Conservation (phyloP, 2,888 invertebrate species). For the Sinhomidia bicolor region DNA sequence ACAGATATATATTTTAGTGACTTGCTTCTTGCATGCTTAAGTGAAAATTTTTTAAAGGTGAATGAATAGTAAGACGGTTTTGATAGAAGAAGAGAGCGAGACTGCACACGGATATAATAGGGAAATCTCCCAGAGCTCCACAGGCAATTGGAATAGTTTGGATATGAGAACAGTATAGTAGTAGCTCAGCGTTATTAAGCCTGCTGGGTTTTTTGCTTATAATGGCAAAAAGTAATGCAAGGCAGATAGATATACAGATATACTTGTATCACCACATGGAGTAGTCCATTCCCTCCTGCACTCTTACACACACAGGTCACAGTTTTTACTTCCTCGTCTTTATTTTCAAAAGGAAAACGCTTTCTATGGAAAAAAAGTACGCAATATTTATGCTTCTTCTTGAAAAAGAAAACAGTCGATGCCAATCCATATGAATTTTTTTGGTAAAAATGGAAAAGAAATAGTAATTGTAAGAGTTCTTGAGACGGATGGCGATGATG, state of each 20-base stretch:
- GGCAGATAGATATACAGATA: no score
- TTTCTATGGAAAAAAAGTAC: neutral
- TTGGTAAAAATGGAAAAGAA: neutral
- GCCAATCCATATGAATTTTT: constrained; percentile 10
- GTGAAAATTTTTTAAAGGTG: constrained; percentile 48
- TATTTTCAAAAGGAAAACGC: constrained; percentile 21
- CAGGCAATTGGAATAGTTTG: constrained; percentile 61
- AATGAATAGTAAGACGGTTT: neutral
- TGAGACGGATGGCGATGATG: constrained; percentile 24
- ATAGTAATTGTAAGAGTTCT: no score
- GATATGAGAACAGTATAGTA: no score
- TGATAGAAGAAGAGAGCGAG: neutral
- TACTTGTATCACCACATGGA: constrained; percentile 7
- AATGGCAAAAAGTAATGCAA: neutral
- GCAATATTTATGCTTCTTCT: neutral
- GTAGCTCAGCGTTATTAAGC: neutral
- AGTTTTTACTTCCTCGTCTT: constrained; percentile 59
- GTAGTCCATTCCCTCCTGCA: neutral
- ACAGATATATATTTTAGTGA: no score
- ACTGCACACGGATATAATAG: constrained; percentile 1
- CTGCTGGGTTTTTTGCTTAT: constrained; percentile 12
- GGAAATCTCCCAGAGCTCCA: constrained; percentile 65
- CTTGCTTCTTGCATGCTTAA: no score
- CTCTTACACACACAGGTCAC: constrained; percentile 22
- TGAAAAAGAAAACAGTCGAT: neutral